Base-by-base conservation (phyloP, 2,797 vertebrate genomes). In the Acipenser ruthenus region DNA sequence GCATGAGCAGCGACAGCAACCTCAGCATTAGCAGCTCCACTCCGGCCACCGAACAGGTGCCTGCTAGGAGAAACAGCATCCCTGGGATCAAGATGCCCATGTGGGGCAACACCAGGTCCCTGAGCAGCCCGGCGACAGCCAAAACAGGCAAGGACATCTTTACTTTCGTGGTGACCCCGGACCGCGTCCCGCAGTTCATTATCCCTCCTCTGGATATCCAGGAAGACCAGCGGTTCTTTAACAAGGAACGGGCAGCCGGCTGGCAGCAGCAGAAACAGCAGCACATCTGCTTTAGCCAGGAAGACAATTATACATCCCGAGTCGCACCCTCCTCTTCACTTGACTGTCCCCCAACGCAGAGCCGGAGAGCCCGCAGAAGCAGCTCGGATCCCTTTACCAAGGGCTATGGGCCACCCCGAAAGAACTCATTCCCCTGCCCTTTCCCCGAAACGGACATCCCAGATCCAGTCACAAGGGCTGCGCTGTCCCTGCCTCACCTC, bases 401-500 rank as follows among this genome's bases (percentile, higher is more conserved):
- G 23, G 23, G 23, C 23, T 37, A 37, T 37, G 23, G 23, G 23
- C 23, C 23, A 12, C 76, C 74, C 48, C 73, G 69, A 49, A 79
- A 78, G 6, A 6, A 48, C 23, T 78, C 73, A 52, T 63, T 66
- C 48, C 68, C 74, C 5, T 60, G 60, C 51, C 51, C 67, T 56
- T 60, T 70, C 66, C 49, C 66, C 0, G 78, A 80, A 10, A 71
- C 69, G 48, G 81, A 83, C 68, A 83, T 80, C 6, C 83, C 86
- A 10, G 90, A 93, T 52, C 86, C 88, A 0, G 79, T 74, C 66
- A 91, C 86, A 3, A 80, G 76, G 68, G 88, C 89, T 1, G 87
- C 89, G 0, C 75, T 93, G 10, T 93, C 89, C 66, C 77, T 94
- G 65, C 86, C 88, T 0, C 87, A 93, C 63, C 84, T 94, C 1